Conservation (phyloP, 2,797 vertebrate species). For the Lates japonicus region DNA sequence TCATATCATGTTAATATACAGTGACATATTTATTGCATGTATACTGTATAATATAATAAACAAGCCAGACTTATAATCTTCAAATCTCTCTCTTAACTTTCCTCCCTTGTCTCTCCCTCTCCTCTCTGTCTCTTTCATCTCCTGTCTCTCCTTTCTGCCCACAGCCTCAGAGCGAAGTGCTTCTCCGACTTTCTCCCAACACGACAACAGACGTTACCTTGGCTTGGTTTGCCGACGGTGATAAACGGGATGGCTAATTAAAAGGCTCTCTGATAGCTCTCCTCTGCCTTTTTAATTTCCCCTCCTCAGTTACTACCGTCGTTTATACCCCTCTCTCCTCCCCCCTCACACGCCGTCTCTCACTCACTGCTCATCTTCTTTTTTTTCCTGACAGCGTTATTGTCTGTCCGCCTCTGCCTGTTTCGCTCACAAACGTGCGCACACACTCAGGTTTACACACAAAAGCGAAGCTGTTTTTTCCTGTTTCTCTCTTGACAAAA, state of each 20-base stretch:
- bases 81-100: slow-evolving; percentile 2
- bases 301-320: slow-evolving; percentile 69
- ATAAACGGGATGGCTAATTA: slow-evolving; percentile 83
- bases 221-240: slow-evolving; percentile 62
- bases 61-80: background rate
- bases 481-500: slow-evolving; percentile 11
- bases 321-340: slow-evolving; percentile 43
- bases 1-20: background rate
- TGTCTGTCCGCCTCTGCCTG: slow-evolving; percentile 16
- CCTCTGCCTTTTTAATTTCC: slow-evolving; percentile 80
- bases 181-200: slow-evolving; percentile 60
- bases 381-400: slow-evolving; percentile 5
- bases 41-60: slow-evolving; percentile 11
- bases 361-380: slow-evolving; percentile 18
- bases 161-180: slow-evolving; percentile 54
- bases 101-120: slow-evolving; percentile 1
- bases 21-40: background rate
- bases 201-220: slow-evolving; percentile 69
- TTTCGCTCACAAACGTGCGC: background rate
- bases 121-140: slow-evolving; percentile 46
- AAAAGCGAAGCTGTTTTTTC: background rate
- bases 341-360: slow-evolving; percentile 7
- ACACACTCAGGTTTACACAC: slow-evolving; percentile 14
- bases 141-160: slow-evolving; percentile 44
- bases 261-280: slow-evolving; percentile 80